Base-by-base conservation (phyloP, 2,888 invertebrate species). In the Campopleginae sp. region DNA sequence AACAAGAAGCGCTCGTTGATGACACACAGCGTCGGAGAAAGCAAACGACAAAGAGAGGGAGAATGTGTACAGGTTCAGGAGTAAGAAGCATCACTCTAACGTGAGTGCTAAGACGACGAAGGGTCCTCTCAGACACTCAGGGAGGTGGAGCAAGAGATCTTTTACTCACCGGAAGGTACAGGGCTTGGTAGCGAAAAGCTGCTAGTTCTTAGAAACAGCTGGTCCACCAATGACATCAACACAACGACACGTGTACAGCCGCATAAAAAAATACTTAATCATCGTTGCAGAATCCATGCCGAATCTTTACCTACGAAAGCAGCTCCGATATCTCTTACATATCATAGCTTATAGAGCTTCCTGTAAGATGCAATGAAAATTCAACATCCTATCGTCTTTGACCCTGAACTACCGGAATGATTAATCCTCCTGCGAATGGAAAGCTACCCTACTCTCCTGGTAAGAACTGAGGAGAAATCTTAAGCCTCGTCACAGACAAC, bases 71-170 rank as follows among this genome's bases (percentile, higher is more conserved):
- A 10, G 70, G 51, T 65, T 61, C 23, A 70, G 61, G 70, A 70
- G 54, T 46, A 75, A 51, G 76, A 61, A 82, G 71, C 76, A 63
- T 61, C 68, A 42, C 70, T 19, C 42, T 42, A 76, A 82, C 31
- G 61, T 65, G 63, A 66, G 61, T 58, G 61, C 68, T 42, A 58
- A 77, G 71, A 82, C 51, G 71, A 44, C 65, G 71, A 77, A 82
- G 82, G 77, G 77, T 33, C 77, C 77, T 77, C 63, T 82, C 44
- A 82, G 77, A 77, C 71, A 71, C 77, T 77, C 63, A 8, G 44
- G 14, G 31, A 65, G 65, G 61, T n/a, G 38, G 23, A 48, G 77
- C 6, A 6, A 0, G 42, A 72, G 27, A 63, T 63, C 65, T 44
- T 51, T 82, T 42, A 70, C 68, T 31, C 44, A 33, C 48, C 70